Base-by-base conservation (phyloP, 2,888 invertebrate species). In the Chromoteleia sp. region DNA sequence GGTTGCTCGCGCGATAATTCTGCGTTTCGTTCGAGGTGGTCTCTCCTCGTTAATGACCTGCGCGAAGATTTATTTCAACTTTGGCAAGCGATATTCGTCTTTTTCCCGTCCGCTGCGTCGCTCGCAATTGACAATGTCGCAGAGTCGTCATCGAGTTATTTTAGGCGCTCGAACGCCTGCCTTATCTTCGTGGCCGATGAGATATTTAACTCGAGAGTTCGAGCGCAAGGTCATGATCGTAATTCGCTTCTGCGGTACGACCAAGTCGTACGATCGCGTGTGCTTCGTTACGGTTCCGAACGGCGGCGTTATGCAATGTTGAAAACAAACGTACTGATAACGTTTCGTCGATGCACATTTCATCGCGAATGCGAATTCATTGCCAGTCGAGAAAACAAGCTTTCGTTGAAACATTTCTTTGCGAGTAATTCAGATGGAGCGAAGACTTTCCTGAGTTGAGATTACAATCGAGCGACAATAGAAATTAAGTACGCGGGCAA, bases 211-310 rank as follows among this genome's bases (percentile, higher is more conserved):
- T 59, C 52, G 50, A 43, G 67, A 78, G 70, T 78, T 78, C 65
- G 73, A 67, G 73, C 67, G 79, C 78, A 78, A 78, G 78, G 78
- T 78, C 71, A 73, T 58, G 71, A 70, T 71, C 65, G 71, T 63
- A 56, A 74, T 65, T 54, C 25, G 56, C 43, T 65, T 43, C 29
- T 63, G 7, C 54, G 12, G 8, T 14, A 52, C 52, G 30, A 25
- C 48, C 25, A 25, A 54, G 21, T 41, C 67, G 19, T 14, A 30
- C n/a, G 41, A 41, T 45, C 33, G 68, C 68, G 68, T 56, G 56
- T 45, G 21, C 12, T 52, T 56, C 33, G 33, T 56, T 68, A 68
- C 12, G 54, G 45, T 68, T 17, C 15, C 19, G 19, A 45, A 43
- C 17, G 25, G 30, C 25, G 21, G n/a, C 29, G 54, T 68, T 68